Conservation (phyloP, 2,888 invertebrate genomes). For the Tromatobia lineatoria region DNA sequence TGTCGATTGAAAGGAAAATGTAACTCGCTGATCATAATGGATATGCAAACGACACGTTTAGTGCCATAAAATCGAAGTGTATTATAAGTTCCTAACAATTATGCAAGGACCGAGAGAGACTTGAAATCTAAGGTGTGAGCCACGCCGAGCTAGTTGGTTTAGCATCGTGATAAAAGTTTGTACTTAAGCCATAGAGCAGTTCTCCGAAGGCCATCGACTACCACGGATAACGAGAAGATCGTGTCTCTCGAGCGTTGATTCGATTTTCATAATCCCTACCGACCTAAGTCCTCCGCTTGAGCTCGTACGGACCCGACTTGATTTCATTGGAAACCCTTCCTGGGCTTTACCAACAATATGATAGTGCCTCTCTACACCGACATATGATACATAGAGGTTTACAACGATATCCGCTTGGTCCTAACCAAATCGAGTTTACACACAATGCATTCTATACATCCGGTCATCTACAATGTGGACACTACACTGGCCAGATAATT, state of each 20-base stretch:
- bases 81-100: conserved; percentile 35
- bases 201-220: conserved; percentile 44
- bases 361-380: neutral
- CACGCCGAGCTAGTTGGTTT: conserved; percentile 1
- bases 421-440: too few relatives aligned
- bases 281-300: conserved; percentile 20
- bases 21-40: neutral
- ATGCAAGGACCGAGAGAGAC: conserved; percentile 25
- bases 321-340: conserved; percentile 49
- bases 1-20: conserved; percentile 7
- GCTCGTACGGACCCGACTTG: conserved; percentile 13
- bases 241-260: conserved; percentile 56
- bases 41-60: neutral
- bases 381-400: conserved; percentile 29
- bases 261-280: conserved; percentile 66
- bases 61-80: neutral
- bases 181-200: conserved; percentile 9
- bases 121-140: conserved; percentile 22
- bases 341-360: conserved; percentile 26
- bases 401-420: neutral
- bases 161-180: conserved; percentile 51
- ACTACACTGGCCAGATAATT: too few relatives aligned
- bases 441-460: too few relatives aligned
- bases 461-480: too few relatives aligned
- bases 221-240: conserved; percentile 57